Evolutionary conservation across 2,888 invertebrate genomes (phyloP).

Genomic region (Oegoconia quadripuncta): DNA sequence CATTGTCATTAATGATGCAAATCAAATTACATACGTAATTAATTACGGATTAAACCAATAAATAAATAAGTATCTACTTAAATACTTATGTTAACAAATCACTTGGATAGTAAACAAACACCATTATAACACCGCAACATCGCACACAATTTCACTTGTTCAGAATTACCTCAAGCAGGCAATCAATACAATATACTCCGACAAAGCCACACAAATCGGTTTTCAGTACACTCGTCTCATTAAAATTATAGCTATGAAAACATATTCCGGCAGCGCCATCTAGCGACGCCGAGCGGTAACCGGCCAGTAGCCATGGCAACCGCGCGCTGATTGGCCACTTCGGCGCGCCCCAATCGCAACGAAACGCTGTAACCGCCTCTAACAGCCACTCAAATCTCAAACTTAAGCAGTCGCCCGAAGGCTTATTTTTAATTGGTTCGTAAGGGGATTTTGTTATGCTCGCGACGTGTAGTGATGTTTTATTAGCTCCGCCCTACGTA

Average conservation of each 20-base stretch:
- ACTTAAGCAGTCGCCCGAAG: conserved; percentile 36
- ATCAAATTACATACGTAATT: no score
- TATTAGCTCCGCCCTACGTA: conserved; percentile 71
- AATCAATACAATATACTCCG: conserved; percentile 11
- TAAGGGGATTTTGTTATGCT: conserved; percentile 27
- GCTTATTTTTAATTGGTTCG: conserved; percentile 37
- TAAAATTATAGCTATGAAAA: conserved; percentile 15
- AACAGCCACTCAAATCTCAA: conserved; percentile 40
- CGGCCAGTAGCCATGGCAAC: conserved; percentile 64
- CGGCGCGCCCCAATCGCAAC: conserved; percentile 27
- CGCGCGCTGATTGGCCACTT: conserved; percentile 72
- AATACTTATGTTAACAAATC: no score
- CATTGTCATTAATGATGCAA: no score
- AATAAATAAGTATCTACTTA: no score
- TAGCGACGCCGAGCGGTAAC: conserved; percentile 38
- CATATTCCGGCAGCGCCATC: conserved; percentile 52
- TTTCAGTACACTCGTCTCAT: conserved; percentile 16
- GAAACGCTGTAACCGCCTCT: conserved; percentile 42
- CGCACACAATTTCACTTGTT: neutral
- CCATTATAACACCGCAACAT: no score
- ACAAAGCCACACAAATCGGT: conserved; percentile 17
- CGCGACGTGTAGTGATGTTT: conserved; percentile 30
- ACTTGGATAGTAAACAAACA: no score
- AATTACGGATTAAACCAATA: no score
- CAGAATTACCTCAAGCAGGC: conserved; percentile 3